Conservation (phyloP, 1,140 invertebrate species). For the Linepithema humile region DNA sequence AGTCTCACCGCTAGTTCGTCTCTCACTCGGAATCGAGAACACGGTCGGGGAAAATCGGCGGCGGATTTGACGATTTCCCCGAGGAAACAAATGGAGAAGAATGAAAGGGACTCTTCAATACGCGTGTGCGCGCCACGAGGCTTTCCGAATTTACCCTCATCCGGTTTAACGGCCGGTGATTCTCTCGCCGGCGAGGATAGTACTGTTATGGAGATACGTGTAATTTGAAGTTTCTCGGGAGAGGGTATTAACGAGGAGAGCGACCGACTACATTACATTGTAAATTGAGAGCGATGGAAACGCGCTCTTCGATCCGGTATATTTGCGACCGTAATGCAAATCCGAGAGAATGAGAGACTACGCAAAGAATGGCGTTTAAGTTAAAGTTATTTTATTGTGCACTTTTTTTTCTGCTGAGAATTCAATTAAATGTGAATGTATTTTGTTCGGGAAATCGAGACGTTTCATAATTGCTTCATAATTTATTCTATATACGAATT, state of each 20-base stretch:
- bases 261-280: constrained; percentile 16
- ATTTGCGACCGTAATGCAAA: constrained; percentile 1
- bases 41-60: background rate
- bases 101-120: background rate
- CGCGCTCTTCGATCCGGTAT: background rate
- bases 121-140: background rate
- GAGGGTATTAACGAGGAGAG: background rate
- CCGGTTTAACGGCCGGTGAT: constrained; percentile 7
- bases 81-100: background rate
- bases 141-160: constrained; percentile 38
- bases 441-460: background rate
- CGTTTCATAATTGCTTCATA: background rate
- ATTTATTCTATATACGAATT: background rate
- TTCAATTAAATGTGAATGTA: background rate
- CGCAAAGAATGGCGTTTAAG: background rate
- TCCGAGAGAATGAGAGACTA: background rate
- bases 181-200: background rate
- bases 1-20: background rate
- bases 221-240: constrained; percentile 20
- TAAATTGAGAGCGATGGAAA: constrained; percentile 41
- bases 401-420: background rate
- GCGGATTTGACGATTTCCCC: background rate
- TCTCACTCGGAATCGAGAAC: background rate
- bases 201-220: constrained; percentile 23
- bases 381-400: background rate